These are phyloP conservation scores for Meloidogyne floridensis DNA, from an alignment of 1,140 invertebrate genomes.

Conservation along the genomic window DNA sequence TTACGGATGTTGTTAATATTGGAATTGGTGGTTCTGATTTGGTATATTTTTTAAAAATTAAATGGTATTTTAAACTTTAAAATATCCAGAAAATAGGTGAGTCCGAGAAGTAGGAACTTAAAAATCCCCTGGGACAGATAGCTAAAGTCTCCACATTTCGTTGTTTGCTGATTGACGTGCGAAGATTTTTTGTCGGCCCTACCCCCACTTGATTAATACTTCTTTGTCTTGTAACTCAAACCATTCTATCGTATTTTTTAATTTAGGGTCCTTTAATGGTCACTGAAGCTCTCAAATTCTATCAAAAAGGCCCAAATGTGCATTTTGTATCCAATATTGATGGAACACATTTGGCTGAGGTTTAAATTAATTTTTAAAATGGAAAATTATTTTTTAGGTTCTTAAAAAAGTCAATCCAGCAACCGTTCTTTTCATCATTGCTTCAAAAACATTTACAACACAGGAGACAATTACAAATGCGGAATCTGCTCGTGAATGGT, in stretches of 20 bases:
- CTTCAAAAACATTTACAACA: conserved; percentile 98
- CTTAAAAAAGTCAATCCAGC: conserved; percentile 89
- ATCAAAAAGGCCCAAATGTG: conserved; percentile 80
- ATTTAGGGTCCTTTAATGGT: conserved; percentile 92
- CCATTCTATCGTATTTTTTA: neutral
- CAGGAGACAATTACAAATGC: conserved; percentile 99
- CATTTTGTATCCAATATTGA: conserved; percentile 99
- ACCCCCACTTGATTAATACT: no score
- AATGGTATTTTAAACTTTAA: neutral
- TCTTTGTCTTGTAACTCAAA: no score
- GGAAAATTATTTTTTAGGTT: conserved; percentile 42
- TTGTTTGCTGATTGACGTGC: no score
- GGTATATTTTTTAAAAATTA: conserved; percentile 67
- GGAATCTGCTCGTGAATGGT: conserved; percentile 91
- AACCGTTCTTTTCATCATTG: conserved; percentile 94
- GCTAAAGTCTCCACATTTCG: neutral
- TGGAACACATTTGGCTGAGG: conserved; percentile 94
- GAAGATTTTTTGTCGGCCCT: no score
- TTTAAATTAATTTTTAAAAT: conserved; percentile 25
- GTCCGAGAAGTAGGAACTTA: no score
- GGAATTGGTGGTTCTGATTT: conserved; percentile 98
- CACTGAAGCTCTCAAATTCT: conserved; percentile 92
- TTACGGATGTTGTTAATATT: conserved; percentile 98
- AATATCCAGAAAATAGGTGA: no score
- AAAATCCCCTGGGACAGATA: no score